A percentile compares a stretch with the other conserved stretches of the same genome.
Conservation (phyloP, 2,888 invertebrate genomes). For the Nephrocerus scutellatus region DNA sequence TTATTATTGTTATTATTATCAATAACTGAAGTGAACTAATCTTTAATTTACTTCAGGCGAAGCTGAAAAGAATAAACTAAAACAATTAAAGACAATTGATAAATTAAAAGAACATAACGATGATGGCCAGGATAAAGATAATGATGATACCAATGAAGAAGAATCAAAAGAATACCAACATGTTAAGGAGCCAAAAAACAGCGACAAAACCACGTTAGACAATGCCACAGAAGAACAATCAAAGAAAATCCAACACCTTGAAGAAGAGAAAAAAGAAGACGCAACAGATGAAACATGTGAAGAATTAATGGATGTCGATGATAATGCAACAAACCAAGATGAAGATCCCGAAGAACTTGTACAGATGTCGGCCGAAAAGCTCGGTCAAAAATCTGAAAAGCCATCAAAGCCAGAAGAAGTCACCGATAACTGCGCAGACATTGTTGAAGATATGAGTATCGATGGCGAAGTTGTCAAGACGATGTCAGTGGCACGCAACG, state of each 20-base stretch:
- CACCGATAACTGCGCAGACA: slow-evolving; percentile 49
- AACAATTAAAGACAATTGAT: slow-evolving; percentile 51
- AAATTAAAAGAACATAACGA: slow-evolving; percentile 45
- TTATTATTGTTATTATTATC: slow-evolving; percentile 27
- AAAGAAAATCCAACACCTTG: slow-evolving; percentile 52
- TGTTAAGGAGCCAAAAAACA: slow-evolving; percentile 68
- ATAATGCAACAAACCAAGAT: slow-evolving; percentile 39
- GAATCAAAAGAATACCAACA: slow-evolving; percentile 71
- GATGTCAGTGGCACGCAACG: slow-evolving; percentile 57
- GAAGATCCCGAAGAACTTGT: slow-evolving; percentile 27
- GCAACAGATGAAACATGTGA: slow-evolving; percentile 50
- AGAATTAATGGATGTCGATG: slow-evolving; percentile 45
- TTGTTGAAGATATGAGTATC: slow-evolving; percentile 53
- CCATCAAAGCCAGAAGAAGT: slow-evolving; percentile 43
- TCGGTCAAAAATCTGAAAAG: slow-evolving; percentile 43
- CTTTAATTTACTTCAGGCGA: slow-evolving; percentile 29
- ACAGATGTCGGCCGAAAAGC: slow-evolving; percentile 49
- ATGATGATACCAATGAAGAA: slow-evolving; percentile 49
- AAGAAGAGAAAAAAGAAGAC: slow-evolving; percentile 55
- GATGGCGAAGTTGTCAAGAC: slow-evolving; percentile 72
- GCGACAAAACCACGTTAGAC: slow-evolving; percentile 66
- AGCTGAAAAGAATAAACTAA: slow-evolving; percentile 41
- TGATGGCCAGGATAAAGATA: slow-evolving; percentile 41
- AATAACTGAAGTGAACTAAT: background rate
- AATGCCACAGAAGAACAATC: slow-evolving; percentile 80